Evolutionary conservation across 2,113 vertebrate genomes (phyloP).

Genomic region (Crotalus tigris): DNA sequence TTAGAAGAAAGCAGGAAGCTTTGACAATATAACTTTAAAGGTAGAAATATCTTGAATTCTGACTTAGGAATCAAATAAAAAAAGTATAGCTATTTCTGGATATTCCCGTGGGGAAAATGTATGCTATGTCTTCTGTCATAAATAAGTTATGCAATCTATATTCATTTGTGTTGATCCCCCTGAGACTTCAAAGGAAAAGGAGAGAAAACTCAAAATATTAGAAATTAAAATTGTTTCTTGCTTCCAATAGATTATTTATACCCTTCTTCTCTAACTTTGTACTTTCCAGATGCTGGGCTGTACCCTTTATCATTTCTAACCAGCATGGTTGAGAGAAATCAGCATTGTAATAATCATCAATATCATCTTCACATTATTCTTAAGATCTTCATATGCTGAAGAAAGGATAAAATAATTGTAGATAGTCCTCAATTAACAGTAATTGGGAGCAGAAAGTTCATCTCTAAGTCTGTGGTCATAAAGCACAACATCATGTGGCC

Average conservation of each 20-base stretch:
- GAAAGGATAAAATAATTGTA: neutral
- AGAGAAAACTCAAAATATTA: neutral
- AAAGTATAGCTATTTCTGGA: neutral
- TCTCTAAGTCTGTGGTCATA: neutral
- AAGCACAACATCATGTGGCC: neutral
- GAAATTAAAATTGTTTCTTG: neutral
- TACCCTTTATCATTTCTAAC: neutral
- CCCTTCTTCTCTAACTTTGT: neutral
- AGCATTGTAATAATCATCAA: neutral
- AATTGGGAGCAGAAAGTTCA: neutral
- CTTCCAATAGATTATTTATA: neutral
- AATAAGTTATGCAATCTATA: neutral
- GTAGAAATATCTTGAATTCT: neutral
- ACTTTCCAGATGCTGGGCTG: neutral
- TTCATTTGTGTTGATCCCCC: neutral
- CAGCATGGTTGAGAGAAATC: neutral
- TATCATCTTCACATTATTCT: neutral
- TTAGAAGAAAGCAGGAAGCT: neutral
- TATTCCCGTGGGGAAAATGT: neutral
- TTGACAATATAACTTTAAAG: neutral
- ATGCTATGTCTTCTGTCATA: neutral
- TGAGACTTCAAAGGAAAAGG: neutral
- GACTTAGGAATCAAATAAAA: neutral
- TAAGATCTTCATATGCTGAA: neutral
- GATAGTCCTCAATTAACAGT: neutral